Percentiles rank a stretch among this genome's conserved stretches.
Conservation (phyloP, 2,797 vertebrate species). For the Tarsius wallacei region DNA sequence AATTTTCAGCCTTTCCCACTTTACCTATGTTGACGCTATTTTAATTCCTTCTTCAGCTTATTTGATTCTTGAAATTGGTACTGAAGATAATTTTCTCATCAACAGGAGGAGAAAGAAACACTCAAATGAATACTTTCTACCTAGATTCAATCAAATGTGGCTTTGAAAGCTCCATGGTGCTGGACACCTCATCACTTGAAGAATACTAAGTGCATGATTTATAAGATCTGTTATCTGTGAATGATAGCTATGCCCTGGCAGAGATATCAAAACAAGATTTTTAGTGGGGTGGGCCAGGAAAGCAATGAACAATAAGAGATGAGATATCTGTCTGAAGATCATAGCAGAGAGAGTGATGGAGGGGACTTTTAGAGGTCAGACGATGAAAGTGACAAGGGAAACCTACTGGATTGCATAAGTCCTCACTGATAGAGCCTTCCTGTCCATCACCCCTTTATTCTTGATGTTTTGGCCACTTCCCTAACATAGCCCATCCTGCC, state of each 20-base stretch:
- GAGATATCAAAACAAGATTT: conserved; percentile 1
- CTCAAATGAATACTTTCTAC: neutral
- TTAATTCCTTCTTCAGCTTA: conserved; percentile 41
- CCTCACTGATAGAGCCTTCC: neutral
- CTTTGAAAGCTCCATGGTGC: neutral
- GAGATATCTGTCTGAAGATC: neutral
- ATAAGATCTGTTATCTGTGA: neutral
- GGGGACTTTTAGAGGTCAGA: conserved; percentile 1
- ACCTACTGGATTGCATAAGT: neutral
- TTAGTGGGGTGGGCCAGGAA: neutral
- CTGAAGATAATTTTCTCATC: conserved; percentile 55
- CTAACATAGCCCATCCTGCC: neutral
- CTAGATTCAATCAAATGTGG: neutral
- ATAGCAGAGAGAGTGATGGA: neutral
- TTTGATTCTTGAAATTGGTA: conserved; percentile 54
- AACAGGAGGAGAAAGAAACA: neutral
- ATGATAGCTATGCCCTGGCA: neutral
- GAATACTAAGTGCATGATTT: neutral
- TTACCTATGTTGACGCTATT: conserved; percentile 19
- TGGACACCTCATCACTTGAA: neutral
- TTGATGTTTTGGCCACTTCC: neutral
- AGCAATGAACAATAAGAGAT: neutral
- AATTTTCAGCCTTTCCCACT: conserved; percentile 40
- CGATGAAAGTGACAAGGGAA: neutral
- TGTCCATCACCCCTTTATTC: neutral